Conservation (phyloP, 2,797 vertebrate species). For the Anguilla marmorata region DNA sequence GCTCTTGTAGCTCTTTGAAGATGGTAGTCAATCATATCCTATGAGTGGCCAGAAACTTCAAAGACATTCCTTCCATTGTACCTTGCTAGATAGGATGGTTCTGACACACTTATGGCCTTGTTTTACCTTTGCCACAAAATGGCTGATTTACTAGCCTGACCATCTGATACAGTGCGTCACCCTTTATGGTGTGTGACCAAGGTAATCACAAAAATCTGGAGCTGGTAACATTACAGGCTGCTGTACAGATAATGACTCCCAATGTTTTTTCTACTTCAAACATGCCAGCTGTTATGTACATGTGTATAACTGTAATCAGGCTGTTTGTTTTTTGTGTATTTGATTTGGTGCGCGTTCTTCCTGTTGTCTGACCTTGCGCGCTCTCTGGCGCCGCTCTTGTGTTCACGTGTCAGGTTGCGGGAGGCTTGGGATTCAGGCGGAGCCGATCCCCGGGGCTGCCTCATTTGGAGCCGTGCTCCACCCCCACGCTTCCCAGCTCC, state of each 20-base stretch:
- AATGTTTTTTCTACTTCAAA: no score
- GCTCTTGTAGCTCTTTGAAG: neutral
- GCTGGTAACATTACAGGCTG: neutral
- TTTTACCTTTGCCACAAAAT: neutral
- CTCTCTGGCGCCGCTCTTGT: neutral
- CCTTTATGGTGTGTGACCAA: neutral
- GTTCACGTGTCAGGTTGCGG: neutral
- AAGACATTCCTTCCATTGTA: neutral
- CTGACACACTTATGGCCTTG: neutral
- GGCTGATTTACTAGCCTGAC: neutral
- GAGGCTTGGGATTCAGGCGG: neutral
- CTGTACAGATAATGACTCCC: neutral
- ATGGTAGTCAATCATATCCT: neutral
- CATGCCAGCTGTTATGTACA: neutral
- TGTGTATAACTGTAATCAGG: neutral
- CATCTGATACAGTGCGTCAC: neutral
- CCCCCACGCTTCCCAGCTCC: neutral
- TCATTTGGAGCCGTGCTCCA: neutral
- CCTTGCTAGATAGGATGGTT: neutral
- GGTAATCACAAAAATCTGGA: neutral
- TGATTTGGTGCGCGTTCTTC: neutral
- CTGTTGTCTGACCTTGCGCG: neutral
- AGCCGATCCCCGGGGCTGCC: neutral
- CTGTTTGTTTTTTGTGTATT: neutral
- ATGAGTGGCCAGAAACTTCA: neutral